Evolutionary conservation across 2,113 vertebrate species (phyloP).

Genomic region (Psephotus haematonotus): DNA sequence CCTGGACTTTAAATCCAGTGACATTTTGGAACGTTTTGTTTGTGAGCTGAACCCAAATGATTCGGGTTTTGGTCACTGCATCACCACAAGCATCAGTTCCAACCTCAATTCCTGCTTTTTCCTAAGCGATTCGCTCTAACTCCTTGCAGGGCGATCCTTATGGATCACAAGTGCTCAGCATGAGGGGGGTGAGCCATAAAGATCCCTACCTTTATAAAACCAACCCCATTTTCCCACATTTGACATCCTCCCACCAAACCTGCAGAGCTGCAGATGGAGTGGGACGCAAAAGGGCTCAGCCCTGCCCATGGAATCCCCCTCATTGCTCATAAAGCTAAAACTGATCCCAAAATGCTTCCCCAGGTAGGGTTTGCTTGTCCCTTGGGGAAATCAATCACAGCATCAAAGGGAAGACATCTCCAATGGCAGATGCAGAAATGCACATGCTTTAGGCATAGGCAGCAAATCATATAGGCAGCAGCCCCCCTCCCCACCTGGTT

Average conservation of each 20-base stretch:
- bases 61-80: background rate
- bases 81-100: background rate
- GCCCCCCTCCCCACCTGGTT: background rate
- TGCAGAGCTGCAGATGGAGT: rapidly evolving
- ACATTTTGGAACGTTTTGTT: constrained; percentile 27
- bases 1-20: constrained; percentile 13
- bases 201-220: background rate
- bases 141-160: background rate
- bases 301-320: constrained; percentile 8
- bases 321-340: constrained; percentile 34
- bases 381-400: constrained; percentile 56
- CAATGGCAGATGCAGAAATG: constrained; percentile 15
- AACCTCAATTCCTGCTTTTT: background rate
- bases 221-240: background rate
- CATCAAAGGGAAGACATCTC: constrained; percentile 73
- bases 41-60: background rate
- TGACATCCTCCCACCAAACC: background rate
- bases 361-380: constrained; percentile 47
- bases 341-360: constrained; percentile 69
- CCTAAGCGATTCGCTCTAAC: background rate
- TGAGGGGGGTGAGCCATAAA: rapidly evolving
- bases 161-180: rapidly evolving
- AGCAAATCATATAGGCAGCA: background rate
- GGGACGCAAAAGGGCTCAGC: background rate
- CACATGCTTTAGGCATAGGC: background rate